phyloP scores from a whole-genome alignment of 1,140 invertebrate species.

The Drosophila sulfurigaster region DNA sequence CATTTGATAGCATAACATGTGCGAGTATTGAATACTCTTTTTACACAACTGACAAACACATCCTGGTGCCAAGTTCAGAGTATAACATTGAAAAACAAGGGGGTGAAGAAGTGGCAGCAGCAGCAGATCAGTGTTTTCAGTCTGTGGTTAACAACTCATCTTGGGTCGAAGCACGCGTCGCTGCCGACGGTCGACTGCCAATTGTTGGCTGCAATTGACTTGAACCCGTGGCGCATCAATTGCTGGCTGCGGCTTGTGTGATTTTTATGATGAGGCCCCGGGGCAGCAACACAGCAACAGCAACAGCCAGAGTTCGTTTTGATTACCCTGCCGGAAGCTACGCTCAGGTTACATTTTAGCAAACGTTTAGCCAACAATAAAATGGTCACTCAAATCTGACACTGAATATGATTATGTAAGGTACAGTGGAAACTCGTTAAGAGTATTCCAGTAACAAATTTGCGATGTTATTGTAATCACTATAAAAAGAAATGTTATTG shows the following conservation, averaged over 20 bases:
- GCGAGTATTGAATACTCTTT: slow-evolving; percentile 43
- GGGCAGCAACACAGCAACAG: slow-evolving; percentile 37
- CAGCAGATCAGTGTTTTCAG: slow-evolving; percentile 25
- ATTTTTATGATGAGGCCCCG: slow-evolving; percentile 77
- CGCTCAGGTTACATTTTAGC: slow-evolving; percentile 75
- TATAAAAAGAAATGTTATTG: neutral
- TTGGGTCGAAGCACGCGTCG: slow-evolving; percentile 36
- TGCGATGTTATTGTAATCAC: neutral
- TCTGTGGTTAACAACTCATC: slow-evolving; percentile 58
- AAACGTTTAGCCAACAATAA: slow-evolving; percentile 72
- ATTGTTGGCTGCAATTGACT: slow-evolving; percentile 69
- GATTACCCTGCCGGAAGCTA: slow-evolving; percentile 76
- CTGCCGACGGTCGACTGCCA: slow-evolving; percentile 34
- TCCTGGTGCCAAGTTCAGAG: slow-evolving; percentile 12
- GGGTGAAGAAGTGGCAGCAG: neutral
- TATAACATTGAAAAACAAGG: neutral
- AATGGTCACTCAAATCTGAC: slow-evolving; percentile 62
- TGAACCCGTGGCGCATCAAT: slow-evolving; percentile 77
- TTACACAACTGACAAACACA: slow-evolving; percentile 68
- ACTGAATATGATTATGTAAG: neutral
- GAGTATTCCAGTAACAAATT: neutral
- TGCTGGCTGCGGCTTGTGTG: slow-evolving; percentile 71
- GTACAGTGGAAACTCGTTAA: slow-evolving; percentile 18
- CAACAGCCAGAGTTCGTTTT: slow-evolving; percentile 48
- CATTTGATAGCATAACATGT: slow-evolving; percentile 59